Percentiles rank a stretch among this genome's conserved stretches.
phyloP scores from a whole-genome alignment of 2,113 vertebrate species.

The Psilopsiagon aymara region DNA sequence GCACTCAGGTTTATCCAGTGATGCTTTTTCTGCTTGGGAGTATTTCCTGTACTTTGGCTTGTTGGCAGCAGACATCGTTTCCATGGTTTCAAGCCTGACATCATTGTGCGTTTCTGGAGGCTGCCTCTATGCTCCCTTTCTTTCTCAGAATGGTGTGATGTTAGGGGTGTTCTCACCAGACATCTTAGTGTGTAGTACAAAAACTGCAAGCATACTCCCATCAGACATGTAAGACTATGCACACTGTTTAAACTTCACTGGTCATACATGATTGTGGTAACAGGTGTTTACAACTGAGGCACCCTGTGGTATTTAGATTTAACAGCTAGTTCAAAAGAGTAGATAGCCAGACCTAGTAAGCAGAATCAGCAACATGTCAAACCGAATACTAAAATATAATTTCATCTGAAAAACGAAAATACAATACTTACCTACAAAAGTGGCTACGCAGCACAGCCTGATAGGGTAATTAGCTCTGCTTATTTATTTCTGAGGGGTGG shows the following conservation, averaged over 20 bases:
- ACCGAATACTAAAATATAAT: background rate
- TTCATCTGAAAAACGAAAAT: background rate
- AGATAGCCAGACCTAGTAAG: background rate
- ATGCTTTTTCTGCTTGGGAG: background rate
- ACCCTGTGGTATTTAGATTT: background rate
- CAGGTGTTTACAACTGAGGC: background rate
- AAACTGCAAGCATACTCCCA: background rate
- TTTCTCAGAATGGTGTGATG: background rate
- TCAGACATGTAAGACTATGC: accelerated
- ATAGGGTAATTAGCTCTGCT: background rate
- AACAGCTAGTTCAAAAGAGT: background rate
- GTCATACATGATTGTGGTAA: background rate
- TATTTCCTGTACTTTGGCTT: background rate
- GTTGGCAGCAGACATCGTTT: background rate
- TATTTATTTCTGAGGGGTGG: background rate
- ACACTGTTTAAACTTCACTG: background rate
- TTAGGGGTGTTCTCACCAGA: background rate
- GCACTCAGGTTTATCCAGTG: background rate
- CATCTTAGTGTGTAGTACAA: background rate
- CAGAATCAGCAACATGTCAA: background rate
- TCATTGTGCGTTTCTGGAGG: background rate
- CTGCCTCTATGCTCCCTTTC: accelerated
- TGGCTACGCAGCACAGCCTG: background rate
- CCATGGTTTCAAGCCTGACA: background rate
- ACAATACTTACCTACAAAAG: background rate